phyloP scores from a whole-genome alignment of 2,888 invertebrate genomes.

The Lasioglossum malachurum region DNA sequence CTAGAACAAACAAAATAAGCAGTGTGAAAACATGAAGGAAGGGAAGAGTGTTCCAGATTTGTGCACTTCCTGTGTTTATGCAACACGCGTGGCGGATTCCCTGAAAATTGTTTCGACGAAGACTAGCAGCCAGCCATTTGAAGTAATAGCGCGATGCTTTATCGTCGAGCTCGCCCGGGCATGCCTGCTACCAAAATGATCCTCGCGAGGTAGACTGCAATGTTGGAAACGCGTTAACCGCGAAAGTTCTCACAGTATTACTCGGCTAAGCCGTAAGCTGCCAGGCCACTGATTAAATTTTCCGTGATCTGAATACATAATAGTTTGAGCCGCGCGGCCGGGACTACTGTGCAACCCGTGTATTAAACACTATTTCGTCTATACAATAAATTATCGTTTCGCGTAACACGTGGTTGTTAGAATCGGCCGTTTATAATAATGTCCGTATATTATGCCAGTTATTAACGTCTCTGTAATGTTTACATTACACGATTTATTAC shows the following conservation, averaged over 20 bases:
- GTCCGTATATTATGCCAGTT: constrained; percentile 32
- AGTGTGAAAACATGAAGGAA: background rate
- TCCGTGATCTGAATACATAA: constrained; percentile 40
- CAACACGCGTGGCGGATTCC: background rate
- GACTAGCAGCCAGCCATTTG: background rate
- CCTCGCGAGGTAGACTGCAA: background rate
- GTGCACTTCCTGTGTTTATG: background rate
- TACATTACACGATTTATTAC: constrained; percentile 44
- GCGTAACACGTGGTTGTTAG: constrained; percentile 35
- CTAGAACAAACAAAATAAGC: background rate
- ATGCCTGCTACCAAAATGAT: background rate
- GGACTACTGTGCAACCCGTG: constrained; percentile 1
- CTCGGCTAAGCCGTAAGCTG: background rate
- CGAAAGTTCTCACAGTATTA: constrained; percentile 31
- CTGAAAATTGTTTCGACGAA: background rate
- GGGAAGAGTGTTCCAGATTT: background rate
- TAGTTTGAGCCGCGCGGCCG: constrained; percentile 20
- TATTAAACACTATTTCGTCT: constrained; percentile 13
- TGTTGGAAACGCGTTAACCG: background rate
- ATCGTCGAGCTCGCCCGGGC: background rate
- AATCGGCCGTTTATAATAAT: constrained; percentile 45
- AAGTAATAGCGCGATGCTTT: background rate
- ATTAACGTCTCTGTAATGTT: constrained; percentile 47
- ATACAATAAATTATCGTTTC: constrained; percentile 41
- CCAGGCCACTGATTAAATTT: constrained; percentile 41